Conservation (phyloP, 2,888 invertebrate genomes). For the Brachypterus glaber region DNA sequence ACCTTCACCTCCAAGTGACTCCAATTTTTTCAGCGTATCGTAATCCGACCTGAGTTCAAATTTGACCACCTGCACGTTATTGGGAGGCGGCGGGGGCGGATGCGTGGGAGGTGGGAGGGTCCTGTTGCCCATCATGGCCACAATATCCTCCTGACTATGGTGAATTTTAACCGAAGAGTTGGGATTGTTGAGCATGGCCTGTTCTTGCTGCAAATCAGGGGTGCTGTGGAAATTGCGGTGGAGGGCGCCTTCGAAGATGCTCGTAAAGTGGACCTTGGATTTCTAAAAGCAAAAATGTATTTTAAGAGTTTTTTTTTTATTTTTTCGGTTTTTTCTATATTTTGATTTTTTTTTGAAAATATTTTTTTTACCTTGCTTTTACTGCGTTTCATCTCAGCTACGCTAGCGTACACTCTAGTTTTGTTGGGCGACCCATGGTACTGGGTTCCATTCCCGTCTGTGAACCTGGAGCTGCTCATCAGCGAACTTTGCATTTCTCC, state of each 20-base stretch:
- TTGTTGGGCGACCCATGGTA: slow-evolving; percentile 54
- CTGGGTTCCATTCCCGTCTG: slow-evolving; percentile 50
- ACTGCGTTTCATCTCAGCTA: slow-evolving; percentile 88
- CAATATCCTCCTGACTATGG: slow-evolving; percentile 63
- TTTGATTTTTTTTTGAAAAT: background rate
- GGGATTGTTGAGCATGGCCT: slow-evolving; percentile 23
- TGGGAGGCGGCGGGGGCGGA: slow-evolving; percentile 71
- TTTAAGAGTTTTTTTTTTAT: background rate
- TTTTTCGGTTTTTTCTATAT: background rate
- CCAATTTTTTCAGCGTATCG: slow-evolving; percentile 30
- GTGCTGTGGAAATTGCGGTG: slow-evolving; percentile 82
- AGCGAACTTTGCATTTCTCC: slow-evolving; percentile 42
- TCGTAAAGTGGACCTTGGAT: slow-evolving; percentile 45
- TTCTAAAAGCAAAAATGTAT: slow-evolving; percentile 41
- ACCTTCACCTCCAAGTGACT: slow-evolving; percentile 34
- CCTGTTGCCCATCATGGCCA: slow-evolving; percentile 30
- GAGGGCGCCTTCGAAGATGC: slow-evolving; percentile 41
- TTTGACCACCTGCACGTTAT: slow-evolving; percentile 58
- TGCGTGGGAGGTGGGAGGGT: slow-evolving; percentile 68
- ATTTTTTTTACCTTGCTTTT: slow-evolving; percentile 57
- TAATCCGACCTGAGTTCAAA: slow-evolving; percentile 48
- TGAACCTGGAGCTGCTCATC: slow-evolving; percentile 67
- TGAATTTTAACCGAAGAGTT: slow-evolving; percentile 42
- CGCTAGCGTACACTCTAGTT: slow-evolving; percentile 77
- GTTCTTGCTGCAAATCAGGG: slow-evolving; percentile 61